Evolutionary conservation across 2,888 invertebrate genomes (phyloP), one percentile per base, ranked within the genome.

Genomic region (Tanytarsus gracilentus): DNA sequence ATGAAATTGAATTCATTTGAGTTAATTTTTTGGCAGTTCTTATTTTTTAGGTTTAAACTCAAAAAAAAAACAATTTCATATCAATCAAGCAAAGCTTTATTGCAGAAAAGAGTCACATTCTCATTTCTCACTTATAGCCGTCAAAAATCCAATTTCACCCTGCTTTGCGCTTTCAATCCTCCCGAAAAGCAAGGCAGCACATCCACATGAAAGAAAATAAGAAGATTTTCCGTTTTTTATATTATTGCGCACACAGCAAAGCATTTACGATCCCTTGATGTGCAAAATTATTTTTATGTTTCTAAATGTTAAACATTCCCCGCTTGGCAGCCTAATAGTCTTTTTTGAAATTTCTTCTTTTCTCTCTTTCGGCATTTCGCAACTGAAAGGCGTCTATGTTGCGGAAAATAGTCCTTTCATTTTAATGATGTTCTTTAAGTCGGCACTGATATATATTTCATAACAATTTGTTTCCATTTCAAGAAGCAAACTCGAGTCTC

Each of bases 401-500:
- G 40, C 40, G 48, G 58, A 48, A 58, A 58, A 58, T 58, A 48
- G 44, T 58, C 58, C 58, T 58, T 58, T 58, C 9, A 58, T 58
- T 58, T 58, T 58, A 58, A 58, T 58, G 58, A 58, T 58, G 58
- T 29, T 58, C 14, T 58, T 29, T 39, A 3, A 18, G 29, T 58
- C 44, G 40, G 39, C 40, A 56, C 55, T 40, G 18, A 40, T 16
- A 27, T 26, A 23, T 56, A 26, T 56, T 40, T 40, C 23, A 26
- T 56, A 26, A 40, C 55, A 56, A 56, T 56, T 56, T 40, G 40
- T 39, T 25, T 56, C 40, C 18, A 56, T 56, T 56, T 56, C 11
- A 27, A n/a, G 23, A 18, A 21, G 44, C 55, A 53, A 36, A 23
- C 53, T n/a, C n/a, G n/a, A 9, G n/a, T 33, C 33, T 9, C n/a